Conservation (phyloP, 2,113 vertebrate genomes). For the Ibidorhyncha struthersii region DNA sequence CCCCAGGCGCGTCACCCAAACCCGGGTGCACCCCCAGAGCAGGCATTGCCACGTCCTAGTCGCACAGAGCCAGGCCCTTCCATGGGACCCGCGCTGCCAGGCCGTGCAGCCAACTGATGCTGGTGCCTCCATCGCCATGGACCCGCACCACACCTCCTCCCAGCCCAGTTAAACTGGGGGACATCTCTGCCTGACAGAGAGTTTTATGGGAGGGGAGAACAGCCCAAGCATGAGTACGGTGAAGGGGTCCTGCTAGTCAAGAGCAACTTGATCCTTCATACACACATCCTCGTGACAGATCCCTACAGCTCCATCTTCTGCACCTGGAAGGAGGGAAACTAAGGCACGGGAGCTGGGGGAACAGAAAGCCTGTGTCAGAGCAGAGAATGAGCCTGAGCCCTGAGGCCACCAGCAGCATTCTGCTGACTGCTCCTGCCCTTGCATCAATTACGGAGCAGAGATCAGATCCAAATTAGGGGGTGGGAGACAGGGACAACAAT, state of each 20-base stretch:
- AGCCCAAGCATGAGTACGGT: fast-evolving
- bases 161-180: neutral
- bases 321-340: neutral
- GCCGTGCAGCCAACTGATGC: fast-evolving
- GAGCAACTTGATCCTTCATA: fast-evolving
- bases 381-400: neutral
- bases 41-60: neutral
- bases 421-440: neutral
- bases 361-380: neutral
- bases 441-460: neutral
- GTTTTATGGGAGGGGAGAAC: neutral
- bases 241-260: neutral
- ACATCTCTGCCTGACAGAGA: too few species aligned
- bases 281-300: fast-evolving
- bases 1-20: neutral
- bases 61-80: neutral
- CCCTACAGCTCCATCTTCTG: neutral
- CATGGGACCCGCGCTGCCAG: neutral
- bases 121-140: neutral
- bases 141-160: neutral
- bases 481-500: neutral
- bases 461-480: neutral
- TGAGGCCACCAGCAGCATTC: neutral
- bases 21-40: fast-evolving
- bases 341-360: neutral